Evolutionary conservation across 2,888 invertebrate species (phyloP), one percentile per base, ranked within the genome.

Genomic region (Thecocarcelia acutangulata): DNA sequence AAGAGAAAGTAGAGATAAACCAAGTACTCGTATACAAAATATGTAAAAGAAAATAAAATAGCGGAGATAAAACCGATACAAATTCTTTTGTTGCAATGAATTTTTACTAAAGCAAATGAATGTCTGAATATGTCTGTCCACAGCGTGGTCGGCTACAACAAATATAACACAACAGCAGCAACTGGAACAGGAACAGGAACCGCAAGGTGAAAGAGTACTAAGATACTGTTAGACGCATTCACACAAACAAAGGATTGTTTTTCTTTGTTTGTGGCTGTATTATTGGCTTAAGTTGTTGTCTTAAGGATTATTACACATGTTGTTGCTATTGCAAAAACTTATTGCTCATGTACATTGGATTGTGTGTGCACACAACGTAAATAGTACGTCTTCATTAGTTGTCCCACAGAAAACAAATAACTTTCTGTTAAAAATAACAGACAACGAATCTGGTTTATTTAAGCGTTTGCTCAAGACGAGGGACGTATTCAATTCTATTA

Each of bases 321-420:
- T 24, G 13, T n/a, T 54, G 33, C 42, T 44, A 40, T 42, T 54
- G 33, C 46, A 33, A 4, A 46, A 17, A 3, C 33, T 77, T 69
- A 63, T 48, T 63, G 70, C 42, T 48, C 15, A 56, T 54, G 21
- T 64, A 64, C 56, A n/a, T n/a, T n/a, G n/a, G n/a, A n/a, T n/a
- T n/a, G n/a, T n/a, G n/a, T n/a, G n/a, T n/a, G n/a, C n/a, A n/a
- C n/a, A n/a, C n/a, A n/a, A n/a, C n/a, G 56, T 75, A 75, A 59
- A 75, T 80, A 66, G 52, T 63, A 63, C 63, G 69, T 58, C 80
- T 80, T 80, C 59, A 80, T 80, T 80, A 80, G 70, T 24, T 44
- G 42, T 2, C 37, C 24, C 15, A 63, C 37, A 77, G 56, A 70
- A 24, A 63, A 56, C 75, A 68, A 58, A 64, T 70, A 77, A 56